Evolutionary conservation across 2,797 vertebrate species (phyloP).

Genomic region (Sebastes cheni): DNA sequence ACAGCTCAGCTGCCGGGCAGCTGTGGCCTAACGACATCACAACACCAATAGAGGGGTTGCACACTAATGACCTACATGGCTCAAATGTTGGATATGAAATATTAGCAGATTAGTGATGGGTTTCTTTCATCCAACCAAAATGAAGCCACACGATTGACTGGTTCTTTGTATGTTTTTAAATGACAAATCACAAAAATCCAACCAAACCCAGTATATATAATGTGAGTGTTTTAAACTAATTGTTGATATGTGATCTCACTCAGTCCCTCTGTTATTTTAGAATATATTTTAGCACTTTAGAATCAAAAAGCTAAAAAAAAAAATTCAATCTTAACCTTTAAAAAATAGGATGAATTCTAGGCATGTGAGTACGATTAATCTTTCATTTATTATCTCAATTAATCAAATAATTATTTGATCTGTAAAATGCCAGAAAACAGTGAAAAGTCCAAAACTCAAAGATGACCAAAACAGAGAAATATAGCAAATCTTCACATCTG

Average conservation of each 20-base stretch:
- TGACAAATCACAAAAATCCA: background rate
- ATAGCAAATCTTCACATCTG: too few species aligned
- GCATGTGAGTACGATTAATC: rapidly evolving
- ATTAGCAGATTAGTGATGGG: background rate
- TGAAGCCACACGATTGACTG: background rate
- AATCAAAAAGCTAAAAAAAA: background rate
- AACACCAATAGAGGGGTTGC: background rate
- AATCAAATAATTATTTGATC: background rate
- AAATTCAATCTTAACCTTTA: too few species aligned
- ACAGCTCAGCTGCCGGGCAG: slow-evolving; percentile 38
- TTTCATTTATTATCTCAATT: background rate
- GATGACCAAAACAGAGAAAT: too few species aligned
- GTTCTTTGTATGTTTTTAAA: background rate
- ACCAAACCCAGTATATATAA: background rate
- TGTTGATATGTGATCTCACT: background rate
- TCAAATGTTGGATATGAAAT: background rate
- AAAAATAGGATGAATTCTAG: too few species aligned
- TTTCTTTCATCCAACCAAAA: background rate
- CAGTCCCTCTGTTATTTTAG: background rate
- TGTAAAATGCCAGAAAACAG: background rate
- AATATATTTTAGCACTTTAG: background rate
- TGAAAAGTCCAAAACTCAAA: background rate
- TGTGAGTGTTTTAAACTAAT: background rate
- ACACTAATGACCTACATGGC: background rate
- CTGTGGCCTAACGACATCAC: slow-evolving; percentile 18